Conservation (phyloP, 1,140 invertebrate genomes). For the Lysiphlebus fabarum region DNA sequence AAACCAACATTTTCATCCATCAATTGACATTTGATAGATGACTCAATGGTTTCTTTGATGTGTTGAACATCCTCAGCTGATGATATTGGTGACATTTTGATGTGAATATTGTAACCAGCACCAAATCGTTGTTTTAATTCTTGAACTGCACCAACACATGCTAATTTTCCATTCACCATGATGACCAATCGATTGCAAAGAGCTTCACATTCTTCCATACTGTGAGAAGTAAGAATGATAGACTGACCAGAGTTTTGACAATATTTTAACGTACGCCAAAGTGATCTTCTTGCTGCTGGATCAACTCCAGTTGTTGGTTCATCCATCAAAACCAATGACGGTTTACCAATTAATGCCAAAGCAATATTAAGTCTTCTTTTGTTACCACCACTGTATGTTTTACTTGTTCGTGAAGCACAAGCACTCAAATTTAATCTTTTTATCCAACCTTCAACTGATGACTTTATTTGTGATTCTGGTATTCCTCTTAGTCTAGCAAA, state of each 20-base stretch:
- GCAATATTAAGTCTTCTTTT: conserved; percentile 93
- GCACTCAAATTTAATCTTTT: conserved; percentile 50
- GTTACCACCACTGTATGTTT: conserved; percentile 83
- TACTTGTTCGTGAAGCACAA: conserved; percentile 53
- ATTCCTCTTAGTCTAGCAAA: conserved; percentile 68
- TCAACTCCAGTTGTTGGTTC: conserved; percentile 78
- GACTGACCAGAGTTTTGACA: conserved; percentile 64
- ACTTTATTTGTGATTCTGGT: conserved; percentile 53
- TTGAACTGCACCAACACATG: conserved; percentile 68
- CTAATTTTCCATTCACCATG: conserved; percentile 81
- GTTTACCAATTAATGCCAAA: conserved; percentile 79
- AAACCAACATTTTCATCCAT: conserved; percentile 46
- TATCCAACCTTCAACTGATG: conserved; percentile 55
- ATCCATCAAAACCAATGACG: conserved; percentile 71
- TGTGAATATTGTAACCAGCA: conserved; percentile 55
- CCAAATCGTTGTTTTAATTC: conserved; percentile 63
- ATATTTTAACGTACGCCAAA: conserved; percentile 71
- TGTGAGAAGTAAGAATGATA: conserved; percentile 76
- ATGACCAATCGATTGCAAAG: conserved; percentile 81
- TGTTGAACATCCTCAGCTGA: conserved; percentile 27
- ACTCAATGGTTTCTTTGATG: conserved; percentile 42
- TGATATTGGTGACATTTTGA: conserved; percentile 42
- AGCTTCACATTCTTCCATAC: conserved; percentile 90
- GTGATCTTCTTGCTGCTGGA: conserved; percentile 74
- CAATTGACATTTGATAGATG: conserved; percentile 41